Evolutionary conservation across 2,113 vertebrate species (phyloP).

Genomic region (Gracilinanus agilis): DNA sequence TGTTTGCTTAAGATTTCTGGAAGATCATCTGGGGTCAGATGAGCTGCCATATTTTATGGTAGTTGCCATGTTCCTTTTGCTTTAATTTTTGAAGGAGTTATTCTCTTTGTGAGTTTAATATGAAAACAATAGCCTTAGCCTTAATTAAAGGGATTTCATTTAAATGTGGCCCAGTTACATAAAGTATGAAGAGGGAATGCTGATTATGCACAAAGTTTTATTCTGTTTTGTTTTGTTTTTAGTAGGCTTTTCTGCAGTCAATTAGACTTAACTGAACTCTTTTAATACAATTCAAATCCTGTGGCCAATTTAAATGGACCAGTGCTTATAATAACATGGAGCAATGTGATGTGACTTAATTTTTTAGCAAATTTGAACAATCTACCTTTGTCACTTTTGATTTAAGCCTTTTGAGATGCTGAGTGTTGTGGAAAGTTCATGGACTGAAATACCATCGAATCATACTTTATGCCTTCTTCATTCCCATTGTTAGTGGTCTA

Average conservation of each 20-base stretch:
- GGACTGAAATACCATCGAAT: neutral
- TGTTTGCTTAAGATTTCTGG: neutral
- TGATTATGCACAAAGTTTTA: neutral
- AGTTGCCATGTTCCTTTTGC: neutral
- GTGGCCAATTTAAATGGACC: neutral
- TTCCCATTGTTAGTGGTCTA: neutral
- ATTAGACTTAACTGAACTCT: neutral
- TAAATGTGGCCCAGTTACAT: neutral
- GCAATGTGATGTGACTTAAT: neutral
- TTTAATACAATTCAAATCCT: neutral
- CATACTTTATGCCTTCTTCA: too few relatives aligned
- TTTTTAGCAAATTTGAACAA: neutral
- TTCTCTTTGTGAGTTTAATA: neutral
- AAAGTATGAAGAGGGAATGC: neutral
- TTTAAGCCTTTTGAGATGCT: neutral
- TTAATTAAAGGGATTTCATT: neutral
- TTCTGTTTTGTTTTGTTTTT: neutral
- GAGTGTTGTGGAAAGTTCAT: neutral
- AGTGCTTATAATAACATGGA: neutral
- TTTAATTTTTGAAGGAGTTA: neutral
- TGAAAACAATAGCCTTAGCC: neutral
- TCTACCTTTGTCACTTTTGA: neutral
- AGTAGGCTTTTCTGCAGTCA: neutral
- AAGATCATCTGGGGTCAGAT: neutral
- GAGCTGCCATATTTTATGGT: neutral